A percentile compares a stretch with the other conserved stretches of the same genome.
phyloP scores from a whole-genome alignment of 2,888 invertebrate species.

The Caenorhabditis sp. region DNA sequence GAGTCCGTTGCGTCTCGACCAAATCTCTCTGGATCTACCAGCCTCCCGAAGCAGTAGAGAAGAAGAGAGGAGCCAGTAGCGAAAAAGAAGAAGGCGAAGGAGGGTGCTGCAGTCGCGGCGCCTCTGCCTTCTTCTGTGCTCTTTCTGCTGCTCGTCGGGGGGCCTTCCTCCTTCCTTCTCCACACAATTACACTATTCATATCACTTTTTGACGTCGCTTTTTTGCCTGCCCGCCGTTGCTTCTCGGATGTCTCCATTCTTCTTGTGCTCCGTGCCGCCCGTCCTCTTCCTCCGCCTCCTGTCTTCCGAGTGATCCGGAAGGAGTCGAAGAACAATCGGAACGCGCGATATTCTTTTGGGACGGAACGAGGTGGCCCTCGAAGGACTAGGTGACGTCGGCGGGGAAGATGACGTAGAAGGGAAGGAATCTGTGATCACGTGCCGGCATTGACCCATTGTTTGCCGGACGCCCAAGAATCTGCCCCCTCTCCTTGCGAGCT shows the following conservation, averaged over 20 bases:
- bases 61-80: slow-evolving; percentile 3
- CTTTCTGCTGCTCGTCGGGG: background rate
- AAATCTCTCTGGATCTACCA: slow-evolving; percentile 45
- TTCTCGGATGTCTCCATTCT: slow-evolving; percentile 7
- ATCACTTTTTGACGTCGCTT: slow-evolving; percentile 48
- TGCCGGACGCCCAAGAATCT: background rate
- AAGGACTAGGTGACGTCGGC: too few species aligned
- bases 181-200: slow-evolving; percentile 41
- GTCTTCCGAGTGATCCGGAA: background rate
- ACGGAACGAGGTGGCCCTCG: background rate
- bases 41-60: slow-evolving; percentile 1
- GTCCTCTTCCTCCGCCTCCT: background rate
- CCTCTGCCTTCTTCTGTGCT: slow-evolving; percentile 7
- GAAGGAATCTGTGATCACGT: slow-evolving; percentile 21
- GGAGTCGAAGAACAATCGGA: background rate
- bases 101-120: slow-evolving; percentile 4
- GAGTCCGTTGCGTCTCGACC: slow-evolving; percentile 9
- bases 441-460: slow-evolving; percentile 26
- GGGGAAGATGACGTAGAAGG: background rate
- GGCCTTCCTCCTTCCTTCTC: background rate
- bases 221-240: slow-evolving; percentile 9
- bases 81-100: slow-evolving; percentile 1
- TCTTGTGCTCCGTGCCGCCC: background rate
- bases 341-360: too few species aligned
- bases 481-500: background rate